phyloP scores from a whole-genome alignment of 2,113 vertebrate species.

The Corythoichthys intestinalis region DNA sequence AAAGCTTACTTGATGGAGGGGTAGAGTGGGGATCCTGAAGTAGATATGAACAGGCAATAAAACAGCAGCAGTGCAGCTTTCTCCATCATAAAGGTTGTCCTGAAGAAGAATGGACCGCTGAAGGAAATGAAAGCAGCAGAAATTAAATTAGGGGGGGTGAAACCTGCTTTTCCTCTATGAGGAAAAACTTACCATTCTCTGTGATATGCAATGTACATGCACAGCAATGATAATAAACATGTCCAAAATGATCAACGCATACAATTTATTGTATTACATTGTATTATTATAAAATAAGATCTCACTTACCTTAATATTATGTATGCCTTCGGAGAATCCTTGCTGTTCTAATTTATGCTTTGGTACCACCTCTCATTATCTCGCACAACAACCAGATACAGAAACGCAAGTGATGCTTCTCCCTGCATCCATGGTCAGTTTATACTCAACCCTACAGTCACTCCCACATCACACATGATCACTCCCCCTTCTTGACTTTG shows the following conservation, averaged over 20 bases:
- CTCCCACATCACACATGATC: conserved; percentile 53
- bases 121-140: conserved; percentile 45
- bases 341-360: conserved; percentile 22
- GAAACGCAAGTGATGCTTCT: conserved; percentile 24
- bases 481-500: conserved; percentile 9
- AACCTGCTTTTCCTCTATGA: conserved; percentile 37
- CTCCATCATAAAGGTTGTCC: conserved; percentile 72
- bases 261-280: not conserved
- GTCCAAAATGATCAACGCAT: not conserved
- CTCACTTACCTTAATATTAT: conserved; percentile 26
- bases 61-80: conserved; percentile 78
- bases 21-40: conserved; percentile 74
- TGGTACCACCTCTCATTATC: conserved; percentile 29
- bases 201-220: conserved; percentile 22
- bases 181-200: conserved; percentile 21
- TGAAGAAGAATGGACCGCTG: conserved; percentile 38
- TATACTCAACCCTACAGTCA: conserved; percentile 54
- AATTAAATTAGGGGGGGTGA: conserved; percentile 58
- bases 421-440: conserved; percentile 41
- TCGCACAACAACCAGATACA: conserved; percentile 27
- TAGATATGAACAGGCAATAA: conserved; percentile 76
- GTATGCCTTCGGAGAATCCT: conserved; percentile 18
- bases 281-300: not conserved
- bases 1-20: conserved; percentile 81
- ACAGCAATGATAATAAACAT: conserved; percentile 7